A percentile compares a stretch with the other conserved stretches of the same genome.
phyloP scores from a whole-genome alignment of 2,113 vertebrate species.

The Gymnocephalus cernua region DNA sequence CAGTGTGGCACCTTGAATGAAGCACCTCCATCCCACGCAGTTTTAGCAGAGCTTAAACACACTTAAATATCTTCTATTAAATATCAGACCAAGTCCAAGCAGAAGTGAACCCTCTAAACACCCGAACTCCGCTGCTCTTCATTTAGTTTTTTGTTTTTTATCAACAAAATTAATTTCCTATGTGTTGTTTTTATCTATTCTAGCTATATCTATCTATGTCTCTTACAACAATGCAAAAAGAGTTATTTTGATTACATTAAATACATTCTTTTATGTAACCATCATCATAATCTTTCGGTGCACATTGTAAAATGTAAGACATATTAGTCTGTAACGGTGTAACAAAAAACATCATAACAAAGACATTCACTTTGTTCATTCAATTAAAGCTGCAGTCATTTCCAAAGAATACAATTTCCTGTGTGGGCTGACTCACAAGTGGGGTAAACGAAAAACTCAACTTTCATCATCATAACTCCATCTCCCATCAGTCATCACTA shows the following conservation, averaged over 20 bases:
- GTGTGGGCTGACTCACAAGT: slow-evolving; percentile 17
- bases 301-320: not conserved
- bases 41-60: not conserved
- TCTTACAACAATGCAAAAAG: no score
- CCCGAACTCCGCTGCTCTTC: not conserved
- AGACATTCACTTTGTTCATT: not conserved
- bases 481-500: slow-evolving; percentile 58
- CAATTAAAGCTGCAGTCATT: slow-evolving; percentile 3
- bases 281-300: not conserved
- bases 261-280: not conserved
- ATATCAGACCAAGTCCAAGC: not conserved
- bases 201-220: no score
- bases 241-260: not conserved
- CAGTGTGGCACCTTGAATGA: not conserved
- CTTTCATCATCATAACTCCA: slow-evolving; percentile 48
- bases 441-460: not conserved
- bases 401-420: not conserved
- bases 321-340: not conserved
- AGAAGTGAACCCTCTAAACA: not conserved
- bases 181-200: not conserved
- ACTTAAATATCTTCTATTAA: not conserved
- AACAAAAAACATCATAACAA: not conserved
- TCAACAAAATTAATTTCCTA: not conserved
- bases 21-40: not conserved
- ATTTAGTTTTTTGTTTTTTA: not conserved